Percentiles rank a stretch among this genome's conserved stretches.
phyloP scores from a whole-genome alignment of 2,113 vertebrate genomes.

The Cettia cetti region DNA sequence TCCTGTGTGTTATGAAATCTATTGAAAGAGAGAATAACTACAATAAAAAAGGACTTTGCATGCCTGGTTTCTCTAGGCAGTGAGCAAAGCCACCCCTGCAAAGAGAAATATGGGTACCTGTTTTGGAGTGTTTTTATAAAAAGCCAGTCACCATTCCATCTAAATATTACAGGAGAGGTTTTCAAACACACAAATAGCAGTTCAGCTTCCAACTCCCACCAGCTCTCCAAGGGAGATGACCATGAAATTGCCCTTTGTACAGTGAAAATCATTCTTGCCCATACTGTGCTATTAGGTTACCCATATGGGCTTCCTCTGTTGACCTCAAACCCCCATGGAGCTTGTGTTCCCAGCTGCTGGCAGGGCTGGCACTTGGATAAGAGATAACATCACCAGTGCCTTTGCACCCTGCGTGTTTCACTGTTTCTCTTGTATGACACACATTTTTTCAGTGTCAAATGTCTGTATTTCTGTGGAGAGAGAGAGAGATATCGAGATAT shows the following conservation, averaged over 20 bases:
- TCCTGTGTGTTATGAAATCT: background rate
- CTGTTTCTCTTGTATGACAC: background rate
- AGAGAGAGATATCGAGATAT: rapidly evolving
- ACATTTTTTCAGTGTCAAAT: background rate
- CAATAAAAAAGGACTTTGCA: background rate
- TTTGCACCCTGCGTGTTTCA: background rate
- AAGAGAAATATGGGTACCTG: background rate
- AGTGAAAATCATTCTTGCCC: background rate
- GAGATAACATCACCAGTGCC: background rate
- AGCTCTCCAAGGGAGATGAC: background rate
- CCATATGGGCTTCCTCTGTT: background rate
- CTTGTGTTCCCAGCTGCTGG: background rate
- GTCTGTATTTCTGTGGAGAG: background rate
- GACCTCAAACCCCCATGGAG: background rate
- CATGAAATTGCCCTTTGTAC: conserved; percentile 48
- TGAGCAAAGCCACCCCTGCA: background rate
- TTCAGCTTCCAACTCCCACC: background rate
- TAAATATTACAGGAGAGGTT: background rate
- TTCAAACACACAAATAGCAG: background rate
- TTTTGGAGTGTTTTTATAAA: background rate
- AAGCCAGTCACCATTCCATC: background rate
- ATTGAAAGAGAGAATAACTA: background rate
- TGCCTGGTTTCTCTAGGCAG: background rate
- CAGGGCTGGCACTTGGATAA: background rate
- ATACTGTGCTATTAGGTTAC: background rate